Conservation (phyloP, 2,113 vertebrate genomes). For the Anarrhichthys ocellatus region DNA sequence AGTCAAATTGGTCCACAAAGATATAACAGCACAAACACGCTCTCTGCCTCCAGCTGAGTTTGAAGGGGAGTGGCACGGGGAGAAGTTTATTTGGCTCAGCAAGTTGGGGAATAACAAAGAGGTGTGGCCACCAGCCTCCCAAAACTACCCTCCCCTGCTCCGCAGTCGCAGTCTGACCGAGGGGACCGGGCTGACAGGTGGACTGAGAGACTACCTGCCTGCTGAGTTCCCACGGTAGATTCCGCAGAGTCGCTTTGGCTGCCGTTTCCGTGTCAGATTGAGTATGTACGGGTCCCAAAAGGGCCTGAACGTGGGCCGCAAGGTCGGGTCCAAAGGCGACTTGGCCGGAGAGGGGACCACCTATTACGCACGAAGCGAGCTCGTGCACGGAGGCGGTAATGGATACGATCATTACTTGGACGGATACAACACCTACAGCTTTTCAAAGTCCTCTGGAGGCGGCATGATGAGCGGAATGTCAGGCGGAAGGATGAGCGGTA, state of each 20-base stretch:
- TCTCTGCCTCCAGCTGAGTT: conserved; percentile 31
- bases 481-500: background rate
- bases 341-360: conserved; percentile 18
- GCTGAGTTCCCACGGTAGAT: background rate
- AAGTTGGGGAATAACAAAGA: conserved; percentile 27
- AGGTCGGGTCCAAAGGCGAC: conserved; percentile 65
- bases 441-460: conserved; percentile 40
- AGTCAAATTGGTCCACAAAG: background rate
- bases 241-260: background rate
- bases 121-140: conserved; percentile 69
- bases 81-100: background rate
- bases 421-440: conserved; percentile 48
- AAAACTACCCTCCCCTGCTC: conserved; percentile 29
- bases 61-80: conserved; percentile 45
- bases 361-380: conserved; percentile 69
- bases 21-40: background rate
- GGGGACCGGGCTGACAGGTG: conserved; percentile 22
- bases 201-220: background rate
- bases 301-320: conserved; percentile 42
- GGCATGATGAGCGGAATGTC: background rate
- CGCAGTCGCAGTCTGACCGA: conserved; percentile 51
- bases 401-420: conserved; percentile 68
- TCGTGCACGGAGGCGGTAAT: conserved; percentile 66
- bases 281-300: conserved; percentile 73
- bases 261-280: conserved; percentile 49